Evolutionary conservation across 2,888 invertebrate species (phyloP).

Genomic region (Asteroscopus sphinx): DNA sequence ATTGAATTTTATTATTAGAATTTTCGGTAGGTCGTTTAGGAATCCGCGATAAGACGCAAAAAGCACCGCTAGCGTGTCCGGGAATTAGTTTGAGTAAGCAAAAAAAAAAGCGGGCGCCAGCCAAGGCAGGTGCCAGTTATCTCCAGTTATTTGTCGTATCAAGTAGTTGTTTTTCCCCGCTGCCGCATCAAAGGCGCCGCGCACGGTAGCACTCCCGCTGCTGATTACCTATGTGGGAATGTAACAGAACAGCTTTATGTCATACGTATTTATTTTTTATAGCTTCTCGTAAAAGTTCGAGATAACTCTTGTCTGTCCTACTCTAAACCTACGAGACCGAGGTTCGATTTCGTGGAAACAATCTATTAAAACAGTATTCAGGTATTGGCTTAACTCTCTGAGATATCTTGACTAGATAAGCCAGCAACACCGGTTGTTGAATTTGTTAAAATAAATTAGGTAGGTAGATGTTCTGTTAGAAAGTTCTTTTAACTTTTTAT

Average conservation of each 20-base stretch:
- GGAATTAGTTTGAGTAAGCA: conserved; percentile 76
- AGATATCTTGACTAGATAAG: conserved; percentile 58
- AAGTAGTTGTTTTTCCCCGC: conserved; percentile 81
- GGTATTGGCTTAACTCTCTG: conserved; percentile 54
- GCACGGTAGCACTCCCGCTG: conserved; percentile 80
- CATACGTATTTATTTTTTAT: conserved; percentile 75
- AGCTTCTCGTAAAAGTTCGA: conserved; percentile 71
- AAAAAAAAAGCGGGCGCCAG: conserved; percentile 83
- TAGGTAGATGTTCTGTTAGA: conserved; percentile 34
- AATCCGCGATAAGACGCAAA: conserved; percentile 68
- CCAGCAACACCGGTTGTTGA: conserved; percentile 46
- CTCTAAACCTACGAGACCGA: conserved; percentile 61
- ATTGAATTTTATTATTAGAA: conserved; percentile 56
- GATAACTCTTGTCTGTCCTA: conserved; percentile 58
- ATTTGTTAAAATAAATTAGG: conserved; percentile 52
- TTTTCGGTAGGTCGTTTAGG: conserved; percentile 38
- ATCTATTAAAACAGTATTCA: conserved; percentile 65
- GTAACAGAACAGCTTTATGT: conserved; percentile 68
- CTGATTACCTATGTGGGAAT: conserved; percentile 75
- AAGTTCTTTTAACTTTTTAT: conserved; percentile 51
- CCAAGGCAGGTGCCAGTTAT: conserved; percentile 76
- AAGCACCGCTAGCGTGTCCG: conserved; percentile 68
- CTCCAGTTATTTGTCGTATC: conserved; percentile 87
- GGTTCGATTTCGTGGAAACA: conserved; percentile 70
- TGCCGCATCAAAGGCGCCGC: conserved; percentile 81